Percentiles rank a stretch among this genome's conserved stretches.
These are phyloP conservation scores for Hemichromis elongatus DNA, from an alignment of 2,113 vertebrate species.

Conservation along the genomic window DNA sequence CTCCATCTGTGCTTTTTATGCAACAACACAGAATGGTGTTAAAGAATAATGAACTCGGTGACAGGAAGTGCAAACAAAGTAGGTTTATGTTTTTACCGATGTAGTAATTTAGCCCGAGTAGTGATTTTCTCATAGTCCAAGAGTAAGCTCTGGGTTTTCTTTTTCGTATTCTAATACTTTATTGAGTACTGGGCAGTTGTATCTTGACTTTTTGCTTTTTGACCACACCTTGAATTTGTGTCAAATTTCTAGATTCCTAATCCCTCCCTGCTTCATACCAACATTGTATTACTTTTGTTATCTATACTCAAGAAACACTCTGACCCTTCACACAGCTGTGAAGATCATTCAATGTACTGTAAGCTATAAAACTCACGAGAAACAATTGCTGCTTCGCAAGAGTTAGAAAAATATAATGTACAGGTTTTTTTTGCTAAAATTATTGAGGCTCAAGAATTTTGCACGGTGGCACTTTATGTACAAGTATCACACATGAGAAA, in stretches of 20 bases:
- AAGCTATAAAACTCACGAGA: neutral
- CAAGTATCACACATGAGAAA: neutral
- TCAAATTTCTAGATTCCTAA: neutral
- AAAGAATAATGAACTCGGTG: neutral
- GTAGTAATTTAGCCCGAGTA: neutral
- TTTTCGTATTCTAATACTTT: neutral
- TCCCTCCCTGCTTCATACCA: neutral
- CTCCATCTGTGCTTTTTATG: neutral
- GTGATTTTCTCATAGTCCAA: neutral
- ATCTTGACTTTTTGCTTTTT: neutral
- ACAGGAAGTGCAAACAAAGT: neutral
- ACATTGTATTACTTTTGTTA: neutral
- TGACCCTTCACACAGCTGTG: constrained; percentile 7
- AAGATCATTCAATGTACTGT: neutral
- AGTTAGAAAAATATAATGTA: neutral
- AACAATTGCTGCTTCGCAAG: neutral
- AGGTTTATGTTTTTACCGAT: neutral
- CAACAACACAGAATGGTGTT: neutral
- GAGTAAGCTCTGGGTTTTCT: neutral
- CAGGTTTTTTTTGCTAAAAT: no score
- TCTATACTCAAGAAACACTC: neutral
- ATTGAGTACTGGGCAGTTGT: neutral
- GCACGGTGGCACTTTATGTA: no score
- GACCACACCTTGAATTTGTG: neutral
- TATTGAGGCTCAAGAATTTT: no score